Percentiles rank a stretch among this genome's conserved stretches.
Conservation (phyloP, 2,888 invertebrate genomes). For the Alitta virens region DNA sequence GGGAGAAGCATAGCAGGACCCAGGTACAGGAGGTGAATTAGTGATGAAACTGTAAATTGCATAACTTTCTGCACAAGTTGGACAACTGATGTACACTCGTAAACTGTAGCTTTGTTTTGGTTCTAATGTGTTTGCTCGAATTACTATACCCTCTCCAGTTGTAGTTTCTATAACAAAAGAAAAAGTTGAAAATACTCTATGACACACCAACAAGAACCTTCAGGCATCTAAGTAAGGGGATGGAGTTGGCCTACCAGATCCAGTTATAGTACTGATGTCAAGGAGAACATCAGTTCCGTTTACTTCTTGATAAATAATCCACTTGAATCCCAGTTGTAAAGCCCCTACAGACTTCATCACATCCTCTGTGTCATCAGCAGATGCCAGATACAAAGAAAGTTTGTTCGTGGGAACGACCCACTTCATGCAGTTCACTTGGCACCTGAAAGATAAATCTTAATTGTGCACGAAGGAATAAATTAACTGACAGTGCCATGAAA, state of each 20-base stretch:
- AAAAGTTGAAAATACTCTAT: neutral
- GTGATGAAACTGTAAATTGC: neutral
- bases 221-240: too few relatives aligned
- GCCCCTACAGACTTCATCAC: neutral
- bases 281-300: neutral
- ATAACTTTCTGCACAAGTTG: slow-evolving; percentile 4
- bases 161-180: neutral
- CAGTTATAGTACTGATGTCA: neutral
- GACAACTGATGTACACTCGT: slow-evolving; percentile 4
- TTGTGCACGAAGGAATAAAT: neutral
- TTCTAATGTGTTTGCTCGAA: neutral
- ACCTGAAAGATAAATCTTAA: neutral
- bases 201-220: too few relatives aligned
- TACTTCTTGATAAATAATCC: neutral
- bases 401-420: slow-evolving; percentile 4
- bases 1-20: neutral
- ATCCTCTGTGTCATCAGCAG: neutral
- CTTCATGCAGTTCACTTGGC: slow-evolving; percentile 4
- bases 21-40: slow-evolving; percentile 5
- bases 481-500: too few relatives aligned
- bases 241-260: neutral
- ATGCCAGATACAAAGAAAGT: slow-evolving; percentile 2
- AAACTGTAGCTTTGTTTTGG: neutral
- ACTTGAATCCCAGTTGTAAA: neutral
- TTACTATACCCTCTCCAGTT: slow-evolving; percentile 6